A percentile compares a stretch with the other conserved stretches of the same genome.
phyloP scores from a whole-genome alignment of 1,140 invertebrate genomes.

The Apis dorsata region DNA sequence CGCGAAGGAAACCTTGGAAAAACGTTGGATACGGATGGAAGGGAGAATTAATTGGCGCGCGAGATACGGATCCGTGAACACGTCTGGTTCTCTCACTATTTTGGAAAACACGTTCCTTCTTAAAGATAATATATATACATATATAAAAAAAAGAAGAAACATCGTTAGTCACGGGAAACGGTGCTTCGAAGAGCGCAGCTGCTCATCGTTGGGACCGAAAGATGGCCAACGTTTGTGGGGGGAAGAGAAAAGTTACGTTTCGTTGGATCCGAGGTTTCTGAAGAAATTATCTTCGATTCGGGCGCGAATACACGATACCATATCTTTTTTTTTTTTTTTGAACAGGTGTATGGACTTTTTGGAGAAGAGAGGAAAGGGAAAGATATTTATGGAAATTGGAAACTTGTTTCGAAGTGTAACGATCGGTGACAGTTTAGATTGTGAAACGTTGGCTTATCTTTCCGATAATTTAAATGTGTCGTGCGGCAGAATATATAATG shows the following conservation, averaged over 20 bases:
- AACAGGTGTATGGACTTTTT: background rate
- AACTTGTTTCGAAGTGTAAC: no score
- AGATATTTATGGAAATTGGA: no score
- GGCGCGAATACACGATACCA: background rate
- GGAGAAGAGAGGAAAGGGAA: no score
- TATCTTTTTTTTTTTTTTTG: background rate
- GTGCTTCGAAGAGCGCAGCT: constrained; percentile 29
- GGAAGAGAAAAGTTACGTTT: background rate
- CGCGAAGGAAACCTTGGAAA: background rate
- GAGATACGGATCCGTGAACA: constrained; percentile 50
- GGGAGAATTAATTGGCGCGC: constrained; percentile 43
- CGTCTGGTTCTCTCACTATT: constrained; percentile 47
- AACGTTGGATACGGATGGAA: background rate
- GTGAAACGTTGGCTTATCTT: no score
- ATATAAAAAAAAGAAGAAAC: background rate
- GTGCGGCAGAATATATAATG: no score
- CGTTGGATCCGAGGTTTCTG: background rate
- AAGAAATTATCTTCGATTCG: background rate
- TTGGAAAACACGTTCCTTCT: constrained; percentile 39
- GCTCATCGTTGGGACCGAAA: background rate
- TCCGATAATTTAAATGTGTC: no score
- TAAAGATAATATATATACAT: background rate
- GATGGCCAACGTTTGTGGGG: background rate
- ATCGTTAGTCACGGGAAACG: constrained; percentile 40
- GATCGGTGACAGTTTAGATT: no score